Evolutionary conservation across 1,140 invertebrate species (phyloP).

Genomic region (Mamestra configurata): DNA sequence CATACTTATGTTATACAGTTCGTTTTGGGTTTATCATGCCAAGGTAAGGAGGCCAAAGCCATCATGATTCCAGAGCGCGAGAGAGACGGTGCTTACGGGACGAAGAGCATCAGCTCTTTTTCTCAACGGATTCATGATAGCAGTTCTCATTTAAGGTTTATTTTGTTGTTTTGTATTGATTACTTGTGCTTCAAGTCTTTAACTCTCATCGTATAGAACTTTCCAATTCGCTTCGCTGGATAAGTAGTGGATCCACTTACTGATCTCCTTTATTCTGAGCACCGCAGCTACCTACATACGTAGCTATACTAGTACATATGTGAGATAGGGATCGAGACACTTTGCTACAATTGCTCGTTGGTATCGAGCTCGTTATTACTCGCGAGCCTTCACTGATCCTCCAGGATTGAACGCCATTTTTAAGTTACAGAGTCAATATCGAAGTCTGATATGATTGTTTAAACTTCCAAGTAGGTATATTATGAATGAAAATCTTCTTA

Average conservation of each 20-base stretch:
- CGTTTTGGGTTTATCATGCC: too few relatives aligned
- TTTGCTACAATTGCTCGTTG: conserved; percentile 22
- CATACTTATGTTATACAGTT: too few relatives aligned
- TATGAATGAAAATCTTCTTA: too few relatives aligned
- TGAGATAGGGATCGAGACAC: neutral
- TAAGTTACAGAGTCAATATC: neutral
- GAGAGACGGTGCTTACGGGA: too few relatives aligned
- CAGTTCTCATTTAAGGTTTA: too few relatives aligned
- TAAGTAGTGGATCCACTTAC: conserved; percentile 1
- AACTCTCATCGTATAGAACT: neutral
- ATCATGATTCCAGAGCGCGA: too few relatives aligned
- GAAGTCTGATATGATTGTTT: neutral
- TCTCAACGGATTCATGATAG: too few relatives aligned
- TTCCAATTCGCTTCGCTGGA: neutral
- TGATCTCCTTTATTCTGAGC: neutral
- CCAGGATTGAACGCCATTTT: neutral
- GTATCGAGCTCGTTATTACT: neutral
- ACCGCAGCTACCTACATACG: too few relatives aligned
- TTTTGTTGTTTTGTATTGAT: neutral
- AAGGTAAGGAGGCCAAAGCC: too few relatives aligned
- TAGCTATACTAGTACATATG: too few relatives aligned
- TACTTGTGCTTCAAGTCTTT: neutral
- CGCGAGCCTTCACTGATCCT: neutral
- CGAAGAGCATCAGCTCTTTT: too few relatives aligned
- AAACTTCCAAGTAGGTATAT: too few relatives aligned